Conservation (phyloP, 2,113 vertebrate species). For the Mohoua ochrocephala region DNA sequence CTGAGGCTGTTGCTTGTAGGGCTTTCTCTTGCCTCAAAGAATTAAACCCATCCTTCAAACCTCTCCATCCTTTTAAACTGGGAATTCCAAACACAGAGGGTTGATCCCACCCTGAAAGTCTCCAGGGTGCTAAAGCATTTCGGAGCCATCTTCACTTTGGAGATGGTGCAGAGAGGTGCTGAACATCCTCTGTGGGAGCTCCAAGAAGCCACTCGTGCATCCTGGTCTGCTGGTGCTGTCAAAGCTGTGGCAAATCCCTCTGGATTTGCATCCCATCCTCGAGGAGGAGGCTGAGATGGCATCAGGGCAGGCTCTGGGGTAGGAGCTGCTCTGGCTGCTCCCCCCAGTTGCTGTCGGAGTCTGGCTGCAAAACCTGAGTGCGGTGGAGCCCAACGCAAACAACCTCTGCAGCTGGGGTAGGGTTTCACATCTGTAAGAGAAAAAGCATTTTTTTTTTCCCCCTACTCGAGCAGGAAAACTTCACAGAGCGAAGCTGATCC, state of each 20-base stretch:
- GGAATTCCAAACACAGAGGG: neutral
- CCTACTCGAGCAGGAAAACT: neutral
- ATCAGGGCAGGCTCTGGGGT: neutral
- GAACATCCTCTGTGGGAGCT: neutral
- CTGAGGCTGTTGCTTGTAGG: neutral
- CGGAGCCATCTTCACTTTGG: neutral
- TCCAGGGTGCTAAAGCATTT: neutral
- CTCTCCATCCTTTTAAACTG: neutral
- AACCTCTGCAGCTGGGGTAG: neutral
- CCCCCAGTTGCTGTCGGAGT: neutral
- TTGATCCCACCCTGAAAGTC: neutral
- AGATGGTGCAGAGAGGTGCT: neutral
- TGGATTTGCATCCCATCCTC: neutral
- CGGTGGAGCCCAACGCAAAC: neutral
- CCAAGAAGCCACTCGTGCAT: neutral
- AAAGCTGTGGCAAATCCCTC: neutral
- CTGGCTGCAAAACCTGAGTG: neutral
- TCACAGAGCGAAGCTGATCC: constrained; percentile 9
- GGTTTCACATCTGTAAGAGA: neutral
- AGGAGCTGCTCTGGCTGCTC: neutral
- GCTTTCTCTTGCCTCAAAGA: neutral
- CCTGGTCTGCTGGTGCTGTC: neutral
- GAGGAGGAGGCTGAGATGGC: neutral
- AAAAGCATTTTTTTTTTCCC: neutral
- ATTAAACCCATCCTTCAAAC: neutral